A percentile compares a stretch with the other conserved stretches of the same genome.
phyloP scores from a whole-genome alignment of 2,113 vertebrate genomes.

The Dicentrarchus labrax region DNA sequence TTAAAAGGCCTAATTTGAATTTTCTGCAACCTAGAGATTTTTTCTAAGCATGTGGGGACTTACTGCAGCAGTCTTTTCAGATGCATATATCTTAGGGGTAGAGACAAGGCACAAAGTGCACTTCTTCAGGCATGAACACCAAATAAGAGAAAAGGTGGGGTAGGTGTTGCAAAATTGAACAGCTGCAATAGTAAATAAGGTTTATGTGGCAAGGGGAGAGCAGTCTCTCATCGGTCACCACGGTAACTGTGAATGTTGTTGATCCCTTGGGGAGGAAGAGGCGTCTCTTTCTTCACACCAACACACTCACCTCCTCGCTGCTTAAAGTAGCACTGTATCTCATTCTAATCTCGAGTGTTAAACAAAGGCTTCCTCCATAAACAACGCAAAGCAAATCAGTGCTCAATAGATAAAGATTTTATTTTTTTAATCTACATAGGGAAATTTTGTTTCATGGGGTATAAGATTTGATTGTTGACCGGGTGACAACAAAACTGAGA shows the following conservation, averaged over 20 bases:
- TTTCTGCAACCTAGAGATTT: conserved; percentile 36
- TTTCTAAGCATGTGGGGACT: conserved; percentile 27
- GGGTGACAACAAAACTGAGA: conserved; percentile 58
- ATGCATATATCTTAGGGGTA: conserved; percentile 56
- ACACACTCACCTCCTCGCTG: conserved; percentile 50
- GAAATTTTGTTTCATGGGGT: conserved; percentile 36
- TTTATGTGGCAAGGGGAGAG: conserved; percentile 84
- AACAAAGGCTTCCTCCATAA: conserved; percentile 41
- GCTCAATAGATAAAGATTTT: conserved; percentile 12
- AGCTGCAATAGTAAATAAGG: conserved; percentile 86
- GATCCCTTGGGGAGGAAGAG: conserved; percentile 76
- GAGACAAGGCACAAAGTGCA: conserved; percentile 56
- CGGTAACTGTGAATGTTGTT: conserved; percentile 81
- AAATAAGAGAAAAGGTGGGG: conserved; percentile 79
- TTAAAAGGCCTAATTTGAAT: conserved; percentile 59
- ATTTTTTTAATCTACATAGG: background rate
- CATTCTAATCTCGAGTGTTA: conserved; percentile 60
- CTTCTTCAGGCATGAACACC: conserved; percentile 73
- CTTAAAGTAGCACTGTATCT: conserved; percentile 53
- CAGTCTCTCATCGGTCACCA: conserved; percentile 81
- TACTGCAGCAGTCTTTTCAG: conserved; percentile 19
- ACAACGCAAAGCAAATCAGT: background rate
- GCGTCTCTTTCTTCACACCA: conserved; percentile 69
- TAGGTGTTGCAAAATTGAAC: conserved; percentile 83
- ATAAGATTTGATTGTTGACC: conserved; percentile 61